These are phyloP conservation scores for Neomicropteryx cornuta DNA, from an alignment of 1,140 invertebrate genomes.

Conservation along the genomic window DNA sequence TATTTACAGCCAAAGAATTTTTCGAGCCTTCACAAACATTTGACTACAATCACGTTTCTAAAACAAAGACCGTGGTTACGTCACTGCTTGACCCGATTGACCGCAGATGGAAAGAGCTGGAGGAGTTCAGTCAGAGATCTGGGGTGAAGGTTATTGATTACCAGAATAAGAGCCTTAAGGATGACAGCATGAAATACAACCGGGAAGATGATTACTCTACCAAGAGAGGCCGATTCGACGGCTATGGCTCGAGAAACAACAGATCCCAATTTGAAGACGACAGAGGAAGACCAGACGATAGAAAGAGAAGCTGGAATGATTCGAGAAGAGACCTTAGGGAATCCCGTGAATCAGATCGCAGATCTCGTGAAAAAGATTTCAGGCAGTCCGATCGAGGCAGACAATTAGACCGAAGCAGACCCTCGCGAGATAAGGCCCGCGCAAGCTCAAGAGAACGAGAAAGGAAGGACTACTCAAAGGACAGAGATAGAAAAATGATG, in stretches of 20 bases:
- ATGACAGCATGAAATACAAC: conserved; percentile 16
- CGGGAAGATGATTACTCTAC: conserved; percentile 12
- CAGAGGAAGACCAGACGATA: conserved; percentile 19
- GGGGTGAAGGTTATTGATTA: conserved; percentile 6
- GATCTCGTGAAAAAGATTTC: conserved; percentile 22
- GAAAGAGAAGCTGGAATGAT: conserved; percentile 25
- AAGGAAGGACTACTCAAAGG: conserved; percentile 15
- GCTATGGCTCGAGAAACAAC: conserved; percentile 9
- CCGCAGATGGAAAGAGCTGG: conserved; percentile 6
- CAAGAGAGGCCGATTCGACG: conserved; percentile 8
- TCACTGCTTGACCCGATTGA: too few species aligned
- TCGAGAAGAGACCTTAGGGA: conserved; percentile 16
- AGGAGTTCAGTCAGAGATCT: conserved; percentile 13
- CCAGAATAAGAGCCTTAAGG: conserved; percentile 11
- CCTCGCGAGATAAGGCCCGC: conserved; percentile 19
- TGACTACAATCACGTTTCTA: conserved; percentile 46
- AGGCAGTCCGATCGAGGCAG: conserved; percentile 22
- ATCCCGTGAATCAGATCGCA: conserved; percentile 11
- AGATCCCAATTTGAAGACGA: conserved; percentile 15
- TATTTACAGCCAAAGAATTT: conserved; percentile 33
- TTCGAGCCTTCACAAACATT: conserved; percentile 46
- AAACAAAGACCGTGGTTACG: too few species aligned
- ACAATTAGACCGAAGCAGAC: conserved; percentile 17
- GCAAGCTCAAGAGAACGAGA: conserved; percentile 12
- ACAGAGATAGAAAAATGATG: conserved; percentile 16